These are phyloP conservation scores for Bruchidius siliquastri DNA, from an alignment of 2,888 invertebrate species.

Conservation along the genomic window DNA sequence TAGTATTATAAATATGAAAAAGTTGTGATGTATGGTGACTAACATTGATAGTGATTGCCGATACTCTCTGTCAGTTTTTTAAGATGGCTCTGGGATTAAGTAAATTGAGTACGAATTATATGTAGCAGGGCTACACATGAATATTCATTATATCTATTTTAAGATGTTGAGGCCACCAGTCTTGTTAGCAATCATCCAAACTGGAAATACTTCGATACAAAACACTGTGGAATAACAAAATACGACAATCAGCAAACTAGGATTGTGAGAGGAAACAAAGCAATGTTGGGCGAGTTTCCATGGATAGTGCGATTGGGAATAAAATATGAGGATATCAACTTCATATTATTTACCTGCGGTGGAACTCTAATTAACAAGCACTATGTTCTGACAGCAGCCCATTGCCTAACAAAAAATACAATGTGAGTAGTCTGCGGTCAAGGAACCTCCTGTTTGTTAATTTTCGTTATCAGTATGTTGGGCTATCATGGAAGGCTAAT, in stretches of 20 bases:
- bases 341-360: conserved; percentile 38
- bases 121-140: no score
- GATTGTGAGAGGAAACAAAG: conserved; percentile 58
- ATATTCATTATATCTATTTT: no score
- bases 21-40: no score
- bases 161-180: no score
- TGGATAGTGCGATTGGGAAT: conserved; percentile 60
- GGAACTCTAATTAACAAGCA: conserved; percentile 42
- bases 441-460: no score
- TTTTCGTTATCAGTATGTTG: no score
- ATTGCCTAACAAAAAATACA: conserved; percentile 30
- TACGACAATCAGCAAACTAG: conserved; percentile 47
- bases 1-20: no score
- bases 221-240: neutral
- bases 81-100: no score
- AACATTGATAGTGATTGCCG: no score
- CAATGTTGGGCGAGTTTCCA: conserved; percentile 57
- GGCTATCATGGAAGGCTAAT: no score
- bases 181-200: neutral
- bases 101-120: no score
- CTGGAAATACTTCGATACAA: neutral
- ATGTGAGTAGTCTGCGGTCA: neutral
- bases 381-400: conserved; percentile 46
- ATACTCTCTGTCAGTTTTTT: no score
- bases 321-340: conserved; percentile 27